Evolutionary conservation across 2,888 invertebrate species (phyloP), one percentile per base, ranked within the genome.

Genomic region (Caenorhabditis sp.): DNA sequence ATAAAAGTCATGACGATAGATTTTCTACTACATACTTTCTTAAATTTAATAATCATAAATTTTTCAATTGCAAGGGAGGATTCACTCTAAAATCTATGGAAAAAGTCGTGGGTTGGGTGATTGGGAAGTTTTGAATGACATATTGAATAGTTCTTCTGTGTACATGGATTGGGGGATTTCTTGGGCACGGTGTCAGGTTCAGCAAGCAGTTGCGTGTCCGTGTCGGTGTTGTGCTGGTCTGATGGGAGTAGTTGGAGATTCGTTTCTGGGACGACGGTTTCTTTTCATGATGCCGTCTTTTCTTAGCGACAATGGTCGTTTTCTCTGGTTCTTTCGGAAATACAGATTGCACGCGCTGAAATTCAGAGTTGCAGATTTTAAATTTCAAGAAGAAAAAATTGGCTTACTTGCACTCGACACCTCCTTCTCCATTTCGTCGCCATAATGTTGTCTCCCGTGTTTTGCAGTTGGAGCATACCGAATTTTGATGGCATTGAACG

Each of bases 401-500:
- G 26, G 81, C 87, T 72, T 53, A 87, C 87, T 87, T 87, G 87
- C 87, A 87, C 80, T 87, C 87, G 22, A 85, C 85, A 24, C 84
- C 85, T 9, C 87, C 87, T 44, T 80, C 81, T 5, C 84, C 84
- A 51, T 84, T 84, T 68, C 87, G 72, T 76, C 87, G 80, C 87
- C 87, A 87, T 44, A 88, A 40, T 26, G 87, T 87, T 15, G 88
- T 88, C 58, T 87, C 87, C 11, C 87, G 81, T 11, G 88, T 88
- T 32, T 84, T 84, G 67, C 88, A 88, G 56, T 88, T 88, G 24
- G 86, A 85, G 60, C 88, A 88, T 13, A 86, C 71, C 26, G 87
- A 87, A 62, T 88, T 88, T 24, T 85, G 83, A 80, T 88, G 88
- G 51, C 88, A 88, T 40, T 83, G 84, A 13, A 88, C 88, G 2